Evolutionary conservation across 2,113 vertebrate genomes (phyloP).

Genomic region (Triplophysa dalaica): DNA sequence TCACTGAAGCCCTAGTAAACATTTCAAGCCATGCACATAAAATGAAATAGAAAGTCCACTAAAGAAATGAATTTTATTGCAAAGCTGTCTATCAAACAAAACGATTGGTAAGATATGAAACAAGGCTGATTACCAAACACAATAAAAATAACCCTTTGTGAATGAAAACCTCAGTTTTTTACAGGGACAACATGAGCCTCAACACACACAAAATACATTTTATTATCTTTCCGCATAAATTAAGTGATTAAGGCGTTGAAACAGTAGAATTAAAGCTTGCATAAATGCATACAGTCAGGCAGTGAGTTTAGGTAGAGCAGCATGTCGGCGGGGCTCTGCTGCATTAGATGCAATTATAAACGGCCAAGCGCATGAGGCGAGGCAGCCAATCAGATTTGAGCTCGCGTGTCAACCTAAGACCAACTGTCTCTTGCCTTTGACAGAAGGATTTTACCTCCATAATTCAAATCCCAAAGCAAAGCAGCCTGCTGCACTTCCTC

Average conservation of each 20-base stretch:
- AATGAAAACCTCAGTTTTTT: too few relatives aligned
- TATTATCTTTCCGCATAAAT: not conserved
- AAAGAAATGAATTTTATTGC: not conserved
- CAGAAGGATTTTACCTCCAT: constrained; percentile 99
- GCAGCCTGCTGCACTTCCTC: constrained; percentile 85
- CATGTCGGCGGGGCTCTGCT: constrained; percentile 72
- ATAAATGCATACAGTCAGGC: not conserved
- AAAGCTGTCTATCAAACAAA: not conserved
- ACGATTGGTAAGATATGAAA: not conserved
- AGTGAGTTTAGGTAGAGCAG: constrained; percentile 67
- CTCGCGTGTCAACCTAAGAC: constrained; percentile 99
- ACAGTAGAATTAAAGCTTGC: not conserved
- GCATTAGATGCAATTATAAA: constrained; percentile 99
- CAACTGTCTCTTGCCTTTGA: constrained; percentile 99
- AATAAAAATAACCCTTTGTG: too few relatives aligned
- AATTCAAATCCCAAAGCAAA: constrained; percentile 99
- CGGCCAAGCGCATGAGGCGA: constrained; percentile 91
- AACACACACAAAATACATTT: not conserved
- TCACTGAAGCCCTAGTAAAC: too few relatives aligned
- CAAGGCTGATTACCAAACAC: not conserved
- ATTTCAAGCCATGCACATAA: not conserved
- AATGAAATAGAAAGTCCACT: not conserved
- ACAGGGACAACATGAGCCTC: not conserved
- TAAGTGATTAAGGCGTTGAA: not conserved
- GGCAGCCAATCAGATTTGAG: constrained; percentile 98